A percentile compares a stretch with the other conserved stretches of the same genome.
Conservation (phyloP, 1,140 invertebrate genomes). For the Lepidurus couesii region DNA sequence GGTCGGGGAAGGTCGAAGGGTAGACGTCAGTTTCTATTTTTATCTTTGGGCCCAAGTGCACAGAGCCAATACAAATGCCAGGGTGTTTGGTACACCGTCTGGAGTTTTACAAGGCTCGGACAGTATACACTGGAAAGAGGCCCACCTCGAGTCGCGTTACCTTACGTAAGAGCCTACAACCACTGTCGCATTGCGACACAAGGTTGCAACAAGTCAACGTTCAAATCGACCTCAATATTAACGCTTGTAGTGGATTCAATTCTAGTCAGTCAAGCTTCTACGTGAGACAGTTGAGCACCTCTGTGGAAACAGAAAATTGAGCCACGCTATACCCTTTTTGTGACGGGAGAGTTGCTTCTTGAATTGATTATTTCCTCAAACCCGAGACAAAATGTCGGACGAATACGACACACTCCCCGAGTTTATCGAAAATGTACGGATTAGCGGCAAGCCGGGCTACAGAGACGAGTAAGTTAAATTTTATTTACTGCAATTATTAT, state of each 20-base stretch:
- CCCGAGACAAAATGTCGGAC: neutral
- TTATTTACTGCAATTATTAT: neutral
- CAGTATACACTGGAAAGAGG: neutral
- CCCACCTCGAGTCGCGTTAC: neutral
- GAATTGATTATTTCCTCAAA: neutral
- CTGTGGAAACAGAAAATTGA: neutral
- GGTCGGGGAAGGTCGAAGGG: neutral
- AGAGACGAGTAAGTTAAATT: constrained; percentile 6
- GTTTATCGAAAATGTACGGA: constrained; percentile 4
- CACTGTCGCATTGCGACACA: constrained; percentile 1
- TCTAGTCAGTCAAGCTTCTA: neutral
- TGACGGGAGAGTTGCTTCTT: no score
- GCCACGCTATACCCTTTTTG: no score
- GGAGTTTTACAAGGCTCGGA: neutral
- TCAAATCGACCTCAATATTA: neutral
- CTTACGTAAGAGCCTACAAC: neutral
- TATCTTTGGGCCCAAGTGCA: neutral
- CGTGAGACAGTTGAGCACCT: neutral
- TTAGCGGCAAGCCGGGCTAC: neutral
- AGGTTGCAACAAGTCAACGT: neutral
- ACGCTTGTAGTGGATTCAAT: neutral
- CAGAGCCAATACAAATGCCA: neutral
- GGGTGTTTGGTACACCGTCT: neutral
- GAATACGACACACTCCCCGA: neutral
- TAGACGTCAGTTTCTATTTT: neutral